Percentiles rank a stretch among this genome's conserved stretches.
Conservation (phyloP, 1,140 invertebrate species). For the Neomicropteryx cornuta region DNA sequence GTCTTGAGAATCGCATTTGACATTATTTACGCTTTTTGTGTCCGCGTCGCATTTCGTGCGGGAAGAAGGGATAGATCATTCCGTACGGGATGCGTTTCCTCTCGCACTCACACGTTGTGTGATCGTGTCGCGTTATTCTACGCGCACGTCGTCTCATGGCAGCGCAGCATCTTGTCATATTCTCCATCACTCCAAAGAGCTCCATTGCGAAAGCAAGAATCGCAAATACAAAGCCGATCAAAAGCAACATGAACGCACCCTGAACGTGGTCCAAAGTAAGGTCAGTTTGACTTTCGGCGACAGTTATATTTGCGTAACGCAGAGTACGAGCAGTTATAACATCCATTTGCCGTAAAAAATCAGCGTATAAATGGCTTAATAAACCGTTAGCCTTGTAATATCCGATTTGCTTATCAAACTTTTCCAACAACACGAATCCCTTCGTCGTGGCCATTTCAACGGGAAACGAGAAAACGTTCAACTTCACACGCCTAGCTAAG, state of each 20-base stretch:
- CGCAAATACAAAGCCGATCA: conserved; percentile 5
- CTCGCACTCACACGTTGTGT: too few relatives aligned
- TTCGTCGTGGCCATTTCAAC: conserved; percentile 13
- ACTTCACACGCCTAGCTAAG: conserved; percentile 7
- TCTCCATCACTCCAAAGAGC: too few relatives aligned
- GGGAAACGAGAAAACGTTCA: conserved; percentile 14
- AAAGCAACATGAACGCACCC: conserved; percentile 11
- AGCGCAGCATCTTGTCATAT: too few relatives aligned
- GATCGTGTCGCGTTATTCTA: too few relatives aligned
- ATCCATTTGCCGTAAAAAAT: conserved; percentile 6
- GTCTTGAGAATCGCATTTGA: too few relatives aligned
- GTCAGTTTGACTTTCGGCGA: not conserved
- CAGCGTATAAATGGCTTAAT: conserved; percentile 5
- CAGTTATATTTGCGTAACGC: conserved; percentile 4
- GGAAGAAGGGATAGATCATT: too few relatives aligned
- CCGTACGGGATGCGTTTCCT: too few relatives aligned
- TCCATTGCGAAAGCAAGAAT: conserved; percentile 8
- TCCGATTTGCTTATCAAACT: conserved; percentile 9
- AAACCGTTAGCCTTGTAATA: conserved; percentile 11
- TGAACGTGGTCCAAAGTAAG: conserved; percentile 11
- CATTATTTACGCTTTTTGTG: too few relatives aligned
- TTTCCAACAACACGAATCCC: conserved; percentile 12
- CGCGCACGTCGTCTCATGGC: too few relatives aligned
- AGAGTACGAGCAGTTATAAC: conserved; percentile 8
- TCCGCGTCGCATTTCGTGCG: too few relatives aligned